A percentile compares a stretch with the other conserved stretches of the same genome.
Evolutionary conservation across 35 echinoderm and acorn worm species (phyloP).

Genomic region (Ophioderma brevispina): DNA sequence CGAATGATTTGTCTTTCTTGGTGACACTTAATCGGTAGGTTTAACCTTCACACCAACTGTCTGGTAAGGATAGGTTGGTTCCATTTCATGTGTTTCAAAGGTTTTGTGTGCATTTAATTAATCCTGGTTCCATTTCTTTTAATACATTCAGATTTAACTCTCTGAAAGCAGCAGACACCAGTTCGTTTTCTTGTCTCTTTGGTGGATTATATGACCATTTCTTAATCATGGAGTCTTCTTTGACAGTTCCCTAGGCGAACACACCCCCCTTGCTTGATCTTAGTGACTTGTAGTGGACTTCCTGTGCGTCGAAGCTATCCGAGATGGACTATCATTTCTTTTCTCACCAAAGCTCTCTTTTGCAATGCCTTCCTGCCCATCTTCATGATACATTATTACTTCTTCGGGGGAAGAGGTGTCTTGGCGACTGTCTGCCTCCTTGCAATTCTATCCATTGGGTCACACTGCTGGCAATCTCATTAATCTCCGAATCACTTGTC

Average conservation of each 20-base stretch:
- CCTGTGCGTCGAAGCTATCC: background rate
- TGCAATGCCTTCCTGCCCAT: background rate
- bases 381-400: background rate
- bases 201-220: background rate
- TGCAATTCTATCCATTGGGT: background rate
- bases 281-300: background rate
- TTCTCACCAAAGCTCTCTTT: background rate
- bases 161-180: too few relatives aligned
- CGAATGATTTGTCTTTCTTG: background rate
- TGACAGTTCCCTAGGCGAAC: background rate
- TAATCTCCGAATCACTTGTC: background rate
- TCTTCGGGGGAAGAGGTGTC: background rate
- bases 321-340: background rate
- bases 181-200: background rate
- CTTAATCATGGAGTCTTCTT: background rate
- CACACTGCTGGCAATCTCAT: background rate
- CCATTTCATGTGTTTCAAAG: background rate
- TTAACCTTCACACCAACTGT: background rate
- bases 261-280: background rate
- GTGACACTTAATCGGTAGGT: background rate
- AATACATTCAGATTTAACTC: too few relatives aligned
- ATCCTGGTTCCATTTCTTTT: background rate
- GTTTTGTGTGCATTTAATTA: background rate
- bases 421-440: background rate
- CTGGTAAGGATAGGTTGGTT: background rate